Percentiles rank a stretch among this genome's conserved stretches.
Conservation (phyloP, 2,797 vertebrate genomes). For the Micrastur ruficollis region DNA sequence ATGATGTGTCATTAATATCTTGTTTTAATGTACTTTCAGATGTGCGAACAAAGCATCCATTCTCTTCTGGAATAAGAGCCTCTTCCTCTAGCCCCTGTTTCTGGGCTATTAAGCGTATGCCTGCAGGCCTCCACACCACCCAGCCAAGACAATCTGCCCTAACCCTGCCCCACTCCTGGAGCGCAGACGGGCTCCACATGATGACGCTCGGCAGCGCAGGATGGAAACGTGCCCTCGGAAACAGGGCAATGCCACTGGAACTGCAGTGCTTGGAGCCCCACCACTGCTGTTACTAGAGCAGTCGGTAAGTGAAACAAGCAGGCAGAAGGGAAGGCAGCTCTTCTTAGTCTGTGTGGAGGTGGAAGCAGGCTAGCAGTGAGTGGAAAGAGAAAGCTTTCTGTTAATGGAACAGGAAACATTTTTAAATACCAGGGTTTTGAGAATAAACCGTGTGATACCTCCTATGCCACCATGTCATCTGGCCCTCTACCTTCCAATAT, state of each 20-base stretch:
- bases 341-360: neutral
- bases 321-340: neutral
- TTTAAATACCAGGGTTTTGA: neutral
- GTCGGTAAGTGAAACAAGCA: neutral
- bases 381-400: neutral
- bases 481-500: neutral
- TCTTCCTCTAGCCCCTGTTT: conserved; percentile 77
- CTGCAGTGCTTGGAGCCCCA: neutral
- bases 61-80: conserved; percentile 32
- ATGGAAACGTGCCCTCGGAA: neutral
- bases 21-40: conserved; percentile 36
- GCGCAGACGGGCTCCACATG: conserved; percentile 56
- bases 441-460: neutral
- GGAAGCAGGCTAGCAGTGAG: neutral
- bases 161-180: conserved; percentile 69
- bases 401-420: neutral
- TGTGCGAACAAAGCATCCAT: neutral
- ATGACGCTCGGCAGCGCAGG: neutral
- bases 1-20: neutral
- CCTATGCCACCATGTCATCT: neutral
- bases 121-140: neutral
- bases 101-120: conserved; percentile 35
- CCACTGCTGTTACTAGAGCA: neutral
- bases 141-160: neutral
- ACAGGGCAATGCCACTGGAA: neutral